Evolutionary conservation across 1,140 invertebrate species (phyloP), one percentile per base, ranked within the genome.

Genomic region (Subanguina moxae): DNA sequence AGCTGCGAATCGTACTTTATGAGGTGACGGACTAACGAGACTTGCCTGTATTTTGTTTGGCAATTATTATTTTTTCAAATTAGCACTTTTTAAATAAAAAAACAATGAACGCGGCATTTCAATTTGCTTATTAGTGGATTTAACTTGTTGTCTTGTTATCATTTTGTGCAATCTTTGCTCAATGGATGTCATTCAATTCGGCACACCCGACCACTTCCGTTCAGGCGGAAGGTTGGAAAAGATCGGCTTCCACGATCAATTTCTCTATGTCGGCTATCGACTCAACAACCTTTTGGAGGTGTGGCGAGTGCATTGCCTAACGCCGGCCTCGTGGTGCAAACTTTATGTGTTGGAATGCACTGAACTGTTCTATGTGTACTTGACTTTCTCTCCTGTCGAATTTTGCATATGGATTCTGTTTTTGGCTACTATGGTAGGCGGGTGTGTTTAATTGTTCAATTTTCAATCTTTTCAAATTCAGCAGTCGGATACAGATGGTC

Each of bases 301-400:
- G 32, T 70, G 68, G 68, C 28, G 52, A 11, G 45, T 70, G n/a
- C 43, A 70, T 67, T 70, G 62, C 45, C 43, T 56, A 21, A 61
- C 52, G 7, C 68, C 68, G 7, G n/a, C 25, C 19, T 70, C 68
- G 7, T 70, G 68, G 68, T 23, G 13, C 5, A 38, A 67, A 52
- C 46, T 70, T 28, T 70, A 59, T 32, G 43, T 27, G 23, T 25
- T 45, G 43, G 25, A 65, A 30, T 67, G 43, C 25, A 43, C 69
- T 43, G 64, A 69, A 30, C 57, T 70, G 15, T 70, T 70, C 58
- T 70, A 70, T 30, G 27, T 43, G 21, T 56, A 70, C 46, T 70
- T 45, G n/a, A 67, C 68, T 15, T 25, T 59, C 17, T 68, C 64
- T 13, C 19, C 28, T 8, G 27, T 43, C 19, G 58, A 61, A 3